These are phyloP conservation scores for Drosophila paracracens DNA, from an alignment of 2,888 invertebrate species.

Conservation along the genomic window DNA sequence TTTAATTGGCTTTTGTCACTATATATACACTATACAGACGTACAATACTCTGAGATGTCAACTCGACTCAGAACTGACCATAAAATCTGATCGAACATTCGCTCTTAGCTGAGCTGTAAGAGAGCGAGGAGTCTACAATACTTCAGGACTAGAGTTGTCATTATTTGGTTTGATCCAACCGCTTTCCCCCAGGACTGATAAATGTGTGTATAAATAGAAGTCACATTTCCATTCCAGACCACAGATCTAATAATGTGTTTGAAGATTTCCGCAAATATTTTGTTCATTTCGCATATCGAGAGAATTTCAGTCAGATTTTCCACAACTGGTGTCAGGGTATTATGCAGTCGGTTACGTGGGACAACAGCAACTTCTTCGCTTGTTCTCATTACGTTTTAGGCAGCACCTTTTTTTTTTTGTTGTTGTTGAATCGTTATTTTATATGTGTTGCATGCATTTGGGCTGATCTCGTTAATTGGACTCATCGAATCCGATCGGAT, in stretches of 20 bases:
- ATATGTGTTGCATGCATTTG: conserved; percentile 38
- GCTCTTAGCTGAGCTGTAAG: not conserved
- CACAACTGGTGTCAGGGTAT: not conserved
- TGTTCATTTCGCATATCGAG: not conserved
- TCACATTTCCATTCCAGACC: not conserved
- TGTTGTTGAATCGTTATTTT: not conserved
- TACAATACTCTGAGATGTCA: too few relatives aligned
- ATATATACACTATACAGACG: too few relatives aligned
- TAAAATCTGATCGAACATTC: not conserved
- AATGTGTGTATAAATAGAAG: not conserved
- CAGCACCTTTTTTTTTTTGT: not conserved
- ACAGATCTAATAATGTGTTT: not conserved
- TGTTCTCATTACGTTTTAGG: not conserved
- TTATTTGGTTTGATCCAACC: not conserved
- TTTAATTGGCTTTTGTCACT: conserved; percentile 1
- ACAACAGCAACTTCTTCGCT: not conserved
- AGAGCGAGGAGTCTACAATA: not conserved
- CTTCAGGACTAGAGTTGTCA: not conserved
- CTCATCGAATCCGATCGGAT: not conserved
- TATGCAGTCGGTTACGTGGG: not conserved
- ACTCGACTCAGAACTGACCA: not conserved
- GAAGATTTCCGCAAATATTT: not conserved
- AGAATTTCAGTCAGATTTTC: not conserved
- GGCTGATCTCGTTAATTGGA: conserved; percentile 30
- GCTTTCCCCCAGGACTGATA: not conserved